Conservation (phyloP, 2,888 invertebrate species). For the Suillia variegata region DNA sequence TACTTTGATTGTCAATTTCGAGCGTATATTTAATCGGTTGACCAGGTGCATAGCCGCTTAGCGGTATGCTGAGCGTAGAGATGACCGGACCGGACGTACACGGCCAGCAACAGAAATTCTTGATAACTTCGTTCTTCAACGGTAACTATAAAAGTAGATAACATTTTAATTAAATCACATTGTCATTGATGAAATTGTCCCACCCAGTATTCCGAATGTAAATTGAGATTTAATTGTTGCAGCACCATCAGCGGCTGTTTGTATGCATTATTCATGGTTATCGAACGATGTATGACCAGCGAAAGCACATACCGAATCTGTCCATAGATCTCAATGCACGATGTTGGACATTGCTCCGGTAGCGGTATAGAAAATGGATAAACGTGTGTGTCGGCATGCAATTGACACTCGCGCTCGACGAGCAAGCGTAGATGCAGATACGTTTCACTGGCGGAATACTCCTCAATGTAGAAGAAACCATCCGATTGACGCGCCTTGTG, state of each 20-base stretch:
- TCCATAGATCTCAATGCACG: conserved; percentile 75
- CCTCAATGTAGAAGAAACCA: conserved; percentile 29
- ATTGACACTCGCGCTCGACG: conserved; percentile 33
- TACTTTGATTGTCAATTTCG: conserved; percentile 74
- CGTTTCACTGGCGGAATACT: conserved; percentile 30
- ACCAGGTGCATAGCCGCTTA: conserved; percentile 74
- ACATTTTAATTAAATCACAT: background rate
- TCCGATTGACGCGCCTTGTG: conserved; percentile 18
- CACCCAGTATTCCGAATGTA: conserved; percentile 69
- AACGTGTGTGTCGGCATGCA: conserved; percentile 56
- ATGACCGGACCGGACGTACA: conserved; percentile 39
- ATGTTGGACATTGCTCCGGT: conserved; percentile 69
- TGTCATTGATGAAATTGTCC: conserved; percentile 26
- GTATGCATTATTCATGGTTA: conserved; percentile 65
- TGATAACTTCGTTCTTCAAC: conserved; percentile 32
- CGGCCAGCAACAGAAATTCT: conserved; percentile 44
- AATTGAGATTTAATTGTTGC: conserved; percentile 76
- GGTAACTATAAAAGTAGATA: conserved; percentile 26
- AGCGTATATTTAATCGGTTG: conserved; percentile 71
- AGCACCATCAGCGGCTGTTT: conserved; percentile 70
- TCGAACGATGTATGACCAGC: conserved; percentile 77
- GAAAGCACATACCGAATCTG: conserved; percentile 77
- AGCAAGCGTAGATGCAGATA: conserved; percentile 33
- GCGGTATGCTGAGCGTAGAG: conserved; percentile 62
- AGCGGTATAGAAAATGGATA: conserved; percentile 75